phyloP scores from a whole-genome alignment of 2,888 invertebrate genomes.

The Pyrgus malvae region DNA sequence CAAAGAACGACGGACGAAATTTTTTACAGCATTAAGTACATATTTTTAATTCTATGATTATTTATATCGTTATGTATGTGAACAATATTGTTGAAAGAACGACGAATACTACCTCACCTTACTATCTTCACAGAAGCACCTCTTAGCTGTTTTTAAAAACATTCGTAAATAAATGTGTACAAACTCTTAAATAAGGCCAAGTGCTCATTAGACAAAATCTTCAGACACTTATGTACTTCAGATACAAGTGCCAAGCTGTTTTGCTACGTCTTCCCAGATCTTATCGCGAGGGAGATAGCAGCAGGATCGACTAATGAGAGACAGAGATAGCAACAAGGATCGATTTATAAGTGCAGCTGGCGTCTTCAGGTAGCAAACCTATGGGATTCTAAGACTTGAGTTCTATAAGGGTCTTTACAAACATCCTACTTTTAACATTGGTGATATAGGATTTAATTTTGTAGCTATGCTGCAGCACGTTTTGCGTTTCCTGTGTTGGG shows the following conservation, averaged over 20 bases:
- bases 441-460: no score
- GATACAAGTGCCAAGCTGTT: constrained; percentile 17
- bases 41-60: no score
- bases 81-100: no score
- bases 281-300: constrained; percentile 52
- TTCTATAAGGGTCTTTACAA: no score
- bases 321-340: constrained; percentile 51
- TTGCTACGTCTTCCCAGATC: constrained; percentile 38
- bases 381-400: constrained; percentile 13
- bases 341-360: constrained; percentile 73
- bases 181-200: constrained; percentile 8
- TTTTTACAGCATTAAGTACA: no score
- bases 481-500: no score
- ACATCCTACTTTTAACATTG: no score
- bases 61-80: no score
- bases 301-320: constrained; percentile 33
- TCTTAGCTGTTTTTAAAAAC: background rate
- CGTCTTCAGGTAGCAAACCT: constrained; percentile 60
- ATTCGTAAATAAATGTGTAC: constrained; percentile 4
- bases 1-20: no score
- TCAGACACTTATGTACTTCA: constrained; percentile 22
- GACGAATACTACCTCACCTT: no score
- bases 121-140: no score
- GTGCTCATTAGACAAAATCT: constrained; percentile 21
- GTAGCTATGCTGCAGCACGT: no score